Evolutionary conservation across 1,140 invertebrate genomes (phyloP), one percentile per base, ranked within the genome.

Genomic region (Portunus trituberculatus): DNA sequence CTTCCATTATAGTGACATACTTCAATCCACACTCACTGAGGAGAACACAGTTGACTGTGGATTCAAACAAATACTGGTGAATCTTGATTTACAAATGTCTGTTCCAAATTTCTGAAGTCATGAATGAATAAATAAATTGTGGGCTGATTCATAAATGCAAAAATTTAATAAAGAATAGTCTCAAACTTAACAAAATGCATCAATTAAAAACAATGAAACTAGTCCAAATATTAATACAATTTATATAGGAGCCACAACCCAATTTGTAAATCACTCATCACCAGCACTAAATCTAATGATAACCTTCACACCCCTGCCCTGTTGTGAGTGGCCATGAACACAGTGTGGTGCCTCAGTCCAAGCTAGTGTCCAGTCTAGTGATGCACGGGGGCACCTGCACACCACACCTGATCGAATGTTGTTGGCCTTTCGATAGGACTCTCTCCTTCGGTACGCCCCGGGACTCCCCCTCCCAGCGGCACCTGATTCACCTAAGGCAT

Each of bases 381-480:
- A 59, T 83, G 89, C 90, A 76, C 29, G 12, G 20, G 32, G 83
- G 10, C 82, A 25, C 83, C 29, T n/a, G 12, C 52, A 20, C 52
- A 59, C 52, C 94, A 87, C 89, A 95, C 94, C 94, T 95, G 94
- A 95, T 28, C 94, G 94, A 86, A 95, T 95, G 87, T 95, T 95
- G 94, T 95, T 95, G 94, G 94, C 94, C 83, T 92, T 95, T 83
- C 89, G 94, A 84, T 95, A 95, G n/a, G 94, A 95, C 76, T 95
- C 94, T 87, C 94, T 82, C 20, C 94, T 90, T 28, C 94, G 32
- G 46, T 95, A 95, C 20, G 90, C 32, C 46, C 90, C 90, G 31
- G 94, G 94, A 52, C 94, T 95, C 48, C 90, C 90, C 16, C 16
- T 31, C 39, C 39, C 82, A 52, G 29, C 25, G 48, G 48, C 76